These are phyloP conservation scores for Lasius platythorax DNA, from an alignment of 2,888 invertebrate genomes.

Conservation along the genomic window DNA sequence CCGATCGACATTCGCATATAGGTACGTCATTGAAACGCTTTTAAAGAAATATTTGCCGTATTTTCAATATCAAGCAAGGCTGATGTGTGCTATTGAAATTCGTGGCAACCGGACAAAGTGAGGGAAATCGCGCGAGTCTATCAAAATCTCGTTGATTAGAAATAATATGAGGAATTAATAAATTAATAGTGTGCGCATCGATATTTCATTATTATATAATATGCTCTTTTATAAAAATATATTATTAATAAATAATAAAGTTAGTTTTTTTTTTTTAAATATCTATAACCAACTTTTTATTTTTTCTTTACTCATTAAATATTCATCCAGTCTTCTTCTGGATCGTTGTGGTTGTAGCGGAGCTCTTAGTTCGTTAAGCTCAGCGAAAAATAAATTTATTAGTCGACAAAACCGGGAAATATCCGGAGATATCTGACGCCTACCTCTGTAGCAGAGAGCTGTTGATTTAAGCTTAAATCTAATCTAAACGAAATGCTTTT, in stretches of 20 bases:
- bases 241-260: neutral
- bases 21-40: conserved; percentile 26
- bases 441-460: neutral
- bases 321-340: neutral
- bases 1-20: conserved; percentile 75
- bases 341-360: neutral
- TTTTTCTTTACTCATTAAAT: neutral
- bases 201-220: neutral
- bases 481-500: neutral
- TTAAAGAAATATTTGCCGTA: neutral
- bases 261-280: neutral
- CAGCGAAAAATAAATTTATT: conserved; percentile 13
- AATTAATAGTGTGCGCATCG: neutral
- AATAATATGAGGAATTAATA: neutral
- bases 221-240: neutral
- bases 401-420: neutral
- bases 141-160: neutral
- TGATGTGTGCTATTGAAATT: neutral
- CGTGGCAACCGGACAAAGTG: neutral
- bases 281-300: neutral
- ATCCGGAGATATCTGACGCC: neutral
- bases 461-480: neutral
- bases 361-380: neutral
- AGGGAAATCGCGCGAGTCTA: neutral
- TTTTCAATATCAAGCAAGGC: neutral